These are phyloP conservation scores for Hoplias malabaricus DNA, from an alignment of 2,113 vertebrate genomes.

Conservation along the genomic window DNA sequence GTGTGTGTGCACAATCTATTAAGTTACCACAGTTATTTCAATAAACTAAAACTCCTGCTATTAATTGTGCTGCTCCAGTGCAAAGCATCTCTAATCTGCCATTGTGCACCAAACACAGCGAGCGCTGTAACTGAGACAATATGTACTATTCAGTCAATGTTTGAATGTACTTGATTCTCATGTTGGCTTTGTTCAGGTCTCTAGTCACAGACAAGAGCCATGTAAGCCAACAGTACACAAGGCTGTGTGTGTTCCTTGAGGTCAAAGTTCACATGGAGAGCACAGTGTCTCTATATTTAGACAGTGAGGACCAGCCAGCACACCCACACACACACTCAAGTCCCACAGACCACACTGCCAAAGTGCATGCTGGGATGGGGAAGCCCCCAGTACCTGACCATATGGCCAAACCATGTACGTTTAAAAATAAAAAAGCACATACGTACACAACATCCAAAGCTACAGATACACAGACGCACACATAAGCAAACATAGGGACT, in stretches of 20 bases:
- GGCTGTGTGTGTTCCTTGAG: not conserved
- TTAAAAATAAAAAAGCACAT: not conserved
- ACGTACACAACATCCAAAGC: not conserved
- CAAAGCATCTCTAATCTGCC: not conserved
- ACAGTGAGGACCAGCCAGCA: conserved; percentile 11
- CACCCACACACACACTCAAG: conserved; percentile 28
- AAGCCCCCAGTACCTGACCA: conserved; percentile 29
- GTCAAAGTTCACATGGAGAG: conserved; percentile 11
- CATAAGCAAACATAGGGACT: not conserved
- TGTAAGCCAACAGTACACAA: not conserved
- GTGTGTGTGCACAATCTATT: too few species aligned
- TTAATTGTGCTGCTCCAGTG: too few species aligned
- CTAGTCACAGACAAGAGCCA: not conserved
- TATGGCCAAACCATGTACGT: conserved; percentile 15
- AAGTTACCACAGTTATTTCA: too few species aligned
- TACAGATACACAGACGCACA: not conserved
- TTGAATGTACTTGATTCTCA: not conserved
- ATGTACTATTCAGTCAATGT: not conserved
- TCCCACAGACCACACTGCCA: not conserved
- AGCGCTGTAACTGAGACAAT: conserved; percentile 1
- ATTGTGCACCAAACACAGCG: not conserved
- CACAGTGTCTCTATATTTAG: conserved; percentile 44
- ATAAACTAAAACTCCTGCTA: too few species aligned
- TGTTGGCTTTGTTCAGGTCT: not conserved
- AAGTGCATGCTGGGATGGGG: conserved; percentile 37